Conservation (phyloP, 2,113 vertebrate genomes). For the Bubo scandiacus region DNA sequence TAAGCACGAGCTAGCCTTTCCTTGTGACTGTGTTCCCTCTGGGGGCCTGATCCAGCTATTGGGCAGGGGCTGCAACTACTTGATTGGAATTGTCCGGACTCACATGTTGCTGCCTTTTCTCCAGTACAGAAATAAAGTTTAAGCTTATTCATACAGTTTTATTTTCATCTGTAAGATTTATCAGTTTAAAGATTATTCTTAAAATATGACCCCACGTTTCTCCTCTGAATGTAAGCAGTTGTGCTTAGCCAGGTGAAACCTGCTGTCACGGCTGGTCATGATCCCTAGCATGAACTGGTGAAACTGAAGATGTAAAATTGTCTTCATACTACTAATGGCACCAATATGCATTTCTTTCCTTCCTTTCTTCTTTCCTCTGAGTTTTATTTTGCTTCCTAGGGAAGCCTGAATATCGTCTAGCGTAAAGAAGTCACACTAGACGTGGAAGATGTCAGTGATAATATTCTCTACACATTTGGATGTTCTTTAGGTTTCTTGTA, state of each 20-base stretch:
- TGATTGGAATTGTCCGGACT: neutral
- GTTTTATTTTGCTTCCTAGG: neutral
- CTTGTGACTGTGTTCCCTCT: neutral
- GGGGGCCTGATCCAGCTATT: neutral
- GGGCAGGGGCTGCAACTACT: neutral
- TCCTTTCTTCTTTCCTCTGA: neutral
- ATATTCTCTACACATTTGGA: neutral
- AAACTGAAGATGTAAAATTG: neutral
- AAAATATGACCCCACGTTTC: neutral
- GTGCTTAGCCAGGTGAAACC: neutral
- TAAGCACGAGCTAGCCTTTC: neutral
- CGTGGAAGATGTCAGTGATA: neutral
- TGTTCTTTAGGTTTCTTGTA: neutral
- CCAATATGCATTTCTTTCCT: neutral
- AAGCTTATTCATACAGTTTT: neutral
- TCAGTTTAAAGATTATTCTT: neutral
- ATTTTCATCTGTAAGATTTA: neutral
- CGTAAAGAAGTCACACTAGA: neutral
- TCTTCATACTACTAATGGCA: neutral
- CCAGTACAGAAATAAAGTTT: neutral
- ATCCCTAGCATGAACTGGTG: neutral
- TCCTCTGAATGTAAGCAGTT: neutral
- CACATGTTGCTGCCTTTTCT: neutral
- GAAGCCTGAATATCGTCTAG: neutral
- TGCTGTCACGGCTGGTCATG: fast-evolving